These are phyloP conservation scores for Gymnogyps californianus DNA, from an alignment of 2,113 vertebrate species.

Conservation along the genomic window DNA sequence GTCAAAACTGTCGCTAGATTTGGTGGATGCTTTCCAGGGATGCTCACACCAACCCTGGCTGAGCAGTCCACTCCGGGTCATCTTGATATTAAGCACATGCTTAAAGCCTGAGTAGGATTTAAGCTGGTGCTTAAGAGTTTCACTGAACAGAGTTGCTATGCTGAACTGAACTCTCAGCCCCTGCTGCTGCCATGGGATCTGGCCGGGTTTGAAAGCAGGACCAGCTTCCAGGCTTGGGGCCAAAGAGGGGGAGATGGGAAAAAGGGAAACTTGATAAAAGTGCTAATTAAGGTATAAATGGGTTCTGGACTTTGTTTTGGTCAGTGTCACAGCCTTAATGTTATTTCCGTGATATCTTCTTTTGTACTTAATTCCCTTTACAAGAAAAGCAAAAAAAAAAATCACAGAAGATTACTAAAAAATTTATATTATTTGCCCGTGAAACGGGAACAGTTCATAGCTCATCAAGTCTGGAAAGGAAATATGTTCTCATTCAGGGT, in stretches of 20 bases:
- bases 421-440: constrained; percentile 1
- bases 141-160: fast-evolving
- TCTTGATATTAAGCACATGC: not conserved
- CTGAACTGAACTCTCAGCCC: not conserved
- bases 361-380: constrained; percentile 29
- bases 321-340: constrained; percentile 54
- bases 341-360: constrained; percentile 30
- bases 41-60: not conserved
- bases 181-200: not conserved
- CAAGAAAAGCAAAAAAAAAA: not conserved
- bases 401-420: constrained; percentile 10
- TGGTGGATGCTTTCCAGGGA: not conserved
- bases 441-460: constrained; percentile 28
- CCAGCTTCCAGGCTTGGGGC: not conserved
- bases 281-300: constrained; percentile 3
- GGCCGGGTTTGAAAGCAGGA: not conserved
- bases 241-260: not conserved
- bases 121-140: not conserved
- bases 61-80: not conserved
- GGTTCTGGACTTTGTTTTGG: constrained; percentile 22
- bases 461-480: constrained; percentile 44
- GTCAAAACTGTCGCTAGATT: not conserved
- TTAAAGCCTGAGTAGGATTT: not conserved
- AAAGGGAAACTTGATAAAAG: constrained; percentile 18
- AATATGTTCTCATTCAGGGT: constrained; percentile 8